Evolutionary conservation across 2,888 invertebrate species (phyloP).

Genomic region (Epicampocera succincta): DNA sequence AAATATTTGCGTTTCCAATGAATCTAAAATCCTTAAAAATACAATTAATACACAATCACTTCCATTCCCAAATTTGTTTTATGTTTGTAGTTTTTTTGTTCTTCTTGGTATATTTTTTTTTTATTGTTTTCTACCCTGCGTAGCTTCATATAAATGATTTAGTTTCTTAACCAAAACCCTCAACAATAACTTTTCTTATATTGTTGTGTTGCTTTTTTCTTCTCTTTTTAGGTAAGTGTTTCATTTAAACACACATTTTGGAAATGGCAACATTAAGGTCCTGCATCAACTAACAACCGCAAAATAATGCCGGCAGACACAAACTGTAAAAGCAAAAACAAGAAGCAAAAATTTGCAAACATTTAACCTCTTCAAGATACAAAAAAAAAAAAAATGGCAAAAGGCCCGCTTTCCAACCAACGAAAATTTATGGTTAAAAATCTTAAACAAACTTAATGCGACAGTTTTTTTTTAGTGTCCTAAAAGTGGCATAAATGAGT

Average conservation of each 20-base stretch:
- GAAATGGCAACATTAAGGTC: conserved; percentile 18
- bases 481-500: conserved; percentile 59
- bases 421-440: conserved; percentile 3
- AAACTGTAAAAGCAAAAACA: neutral
- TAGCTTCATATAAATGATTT: conserved; percentile 6
- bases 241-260: conserved; percentile 38
- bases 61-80: too few relatives aligned
- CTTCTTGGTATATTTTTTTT: neutral
- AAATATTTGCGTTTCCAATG: too few relatives aligned
- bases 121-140: neutral
- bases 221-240: conserved; percentile 54
- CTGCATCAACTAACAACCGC: neutral
- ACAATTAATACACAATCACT: too few relatives aligned
- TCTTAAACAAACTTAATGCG: conserved; percentile 34
- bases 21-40: too few relatives aligned
- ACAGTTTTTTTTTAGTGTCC: conserved; percentile 28
- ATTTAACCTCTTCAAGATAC: conserved; percentile 47
- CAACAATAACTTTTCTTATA: conserved; percentile 30
- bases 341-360: conserved; percentile 2
- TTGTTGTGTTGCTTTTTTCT: neutral
- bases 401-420: neutral
- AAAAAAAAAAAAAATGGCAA: too few relatives aligned
- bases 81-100: too few relatives aligned
- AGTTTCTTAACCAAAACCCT: conserved; percentile 3
- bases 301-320: conserved; percentile 4